Evolutionary conservation across 2,888 invertebrate genomes (phyloP).

Genomic region (Drosophila greeni): DNA sequence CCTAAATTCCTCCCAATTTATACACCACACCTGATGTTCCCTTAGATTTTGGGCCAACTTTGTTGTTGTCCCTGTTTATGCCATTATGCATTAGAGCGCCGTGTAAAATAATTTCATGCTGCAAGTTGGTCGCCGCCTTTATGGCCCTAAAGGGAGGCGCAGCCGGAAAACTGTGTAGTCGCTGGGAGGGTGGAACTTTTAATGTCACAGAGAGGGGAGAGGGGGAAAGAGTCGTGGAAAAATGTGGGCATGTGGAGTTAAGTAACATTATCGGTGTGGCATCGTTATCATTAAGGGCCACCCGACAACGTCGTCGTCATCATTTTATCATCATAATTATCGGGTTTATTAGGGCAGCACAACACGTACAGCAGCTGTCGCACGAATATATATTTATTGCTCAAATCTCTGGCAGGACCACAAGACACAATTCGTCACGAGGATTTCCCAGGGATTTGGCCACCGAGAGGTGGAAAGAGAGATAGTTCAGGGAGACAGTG

Average conservation of each 20-base stretch:
- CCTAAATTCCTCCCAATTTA: background rate
- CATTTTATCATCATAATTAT: constrained; percentile 73
- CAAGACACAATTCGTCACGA: constrained; percentile 65
- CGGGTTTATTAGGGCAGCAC: constrained; percentile 58
- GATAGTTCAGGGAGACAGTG: background rate
- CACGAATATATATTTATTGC: constrained; percentile 18
- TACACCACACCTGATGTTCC: constrained; percentile 32
- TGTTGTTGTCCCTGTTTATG: constrained; percentile 68
- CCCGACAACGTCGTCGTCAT: constrained; percentile 50
- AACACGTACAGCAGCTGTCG: constrained; percentile 43
- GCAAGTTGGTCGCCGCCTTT: constrained; percentile 62
- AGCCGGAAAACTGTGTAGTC: constrained; percentile 1
- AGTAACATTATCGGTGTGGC: constrained; percentile 61
- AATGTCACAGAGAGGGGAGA: constrained; percentile 33
- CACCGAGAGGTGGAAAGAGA: background rate
- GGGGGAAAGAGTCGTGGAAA: constrained; percentile 14
- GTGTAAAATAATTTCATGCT: constrained; percentile 60
- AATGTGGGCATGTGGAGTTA: constrained; percentile 72
- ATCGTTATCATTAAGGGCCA: constrained; percentile 60
- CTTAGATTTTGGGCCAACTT: constrained; percentile 31
- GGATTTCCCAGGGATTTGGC: constrained; percentile 25
- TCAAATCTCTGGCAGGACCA: constrained; percentile 42
- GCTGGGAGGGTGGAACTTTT: constrained; percentile 46
- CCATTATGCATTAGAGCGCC: constrained; percentile 68
- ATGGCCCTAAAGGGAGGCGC: constrained; percentile 61